Conservation (phyloP, 2,888 invertebrate species). For the Phasia obesa region DNA sequence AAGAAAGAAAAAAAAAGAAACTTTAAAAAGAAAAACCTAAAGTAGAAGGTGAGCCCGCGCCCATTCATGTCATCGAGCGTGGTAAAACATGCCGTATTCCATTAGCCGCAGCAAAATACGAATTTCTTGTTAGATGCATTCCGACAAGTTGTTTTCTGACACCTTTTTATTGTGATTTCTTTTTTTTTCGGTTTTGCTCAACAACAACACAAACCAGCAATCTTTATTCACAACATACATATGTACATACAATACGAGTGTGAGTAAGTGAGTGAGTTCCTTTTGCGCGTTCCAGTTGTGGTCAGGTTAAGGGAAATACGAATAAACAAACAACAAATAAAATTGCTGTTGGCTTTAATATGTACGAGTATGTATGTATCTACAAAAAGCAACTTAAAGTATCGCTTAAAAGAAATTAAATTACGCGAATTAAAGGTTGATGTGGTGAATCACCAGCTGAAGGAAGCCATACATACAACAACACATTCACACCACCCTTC, state of each 20-base stretch:
- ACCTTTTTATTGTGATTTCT: conserved; percentile 76
- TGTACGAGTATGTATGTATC: too few relatives aligned
- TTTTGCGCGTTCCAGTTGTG: conserved; percentile 28
- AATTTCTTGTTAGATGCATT: conserved; percentile 83
- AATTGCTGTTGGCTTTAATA: conserved; percentile 50
- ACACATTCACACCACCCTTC: conserved; percentile 46
- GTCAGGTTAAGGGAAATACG: conserved; percentile 52
- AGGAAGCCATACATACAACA: conserved; percentile 31
- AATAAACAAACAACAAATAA: conserved; percentile 49
- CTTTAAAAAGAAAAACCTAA: conserved; percentile 13
- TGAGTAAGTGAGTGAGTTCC: conserved; percentile 30
- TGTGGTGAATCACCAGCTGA: conserved; percentile 66
- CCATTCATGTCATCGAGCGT: conserved; percentile 82
- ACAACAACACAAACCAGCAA: conserved; percentile 27
- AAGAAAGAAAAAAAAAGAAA: conserved; percentile 43
- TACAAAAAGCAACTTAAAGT: conserved; percentile 61
- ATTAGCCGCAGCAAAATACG: conserved; percentile 82
- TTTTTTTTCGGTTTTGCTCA: conserved; percentile 33
- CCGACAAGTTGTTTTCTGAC: conserved; percentile 83
- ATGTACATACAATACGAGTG: neutral
- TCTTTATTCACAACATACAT: conserved; percentile 14
- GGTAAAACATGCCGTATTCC: conserved; percentile 82
- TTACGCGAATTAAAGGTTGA: conserved; percentile 63
- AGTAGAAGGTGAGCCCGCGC: conserved; percentile 77
- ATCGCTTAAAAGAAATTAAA: conserved; percentile 69